phyloP scores from a whole-genome alignment of 1,140 invertebrate species.

The Heliconius hewitsoni region DNA sequence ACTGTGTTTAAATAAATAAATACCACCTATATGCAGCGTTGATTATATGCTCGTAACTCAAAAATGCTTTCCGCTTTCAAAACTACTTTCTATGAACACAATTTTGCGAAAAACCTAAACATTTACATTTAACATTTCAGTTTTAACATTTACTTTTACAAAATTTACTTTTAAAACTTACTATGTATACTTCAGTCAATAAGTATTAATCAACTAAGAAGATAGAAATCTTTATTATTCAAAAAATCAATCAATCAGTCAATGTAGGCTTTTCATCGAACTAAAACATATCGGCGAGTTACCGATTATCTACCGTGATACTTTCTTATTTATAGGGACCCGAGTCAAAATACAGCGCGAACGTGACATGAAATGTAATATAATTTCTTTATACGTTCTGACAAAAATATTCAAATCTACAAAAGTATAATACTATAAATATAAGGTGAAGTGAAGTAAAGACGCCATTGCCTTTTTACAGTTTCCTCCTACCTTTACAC shows the following conservation, averaged over 20 bases:
- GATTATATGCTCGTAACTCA: neutral
- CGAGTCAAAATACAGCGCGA: neutral
- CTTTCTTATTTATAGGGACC: neutral
- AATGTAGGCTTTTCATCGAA: neutral
- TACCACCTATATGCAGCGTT: neutral
- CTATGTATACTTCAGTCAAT: too few relatives aligned
- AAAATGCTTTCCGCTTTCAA: neutral
- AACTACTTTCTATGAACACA: neutral
- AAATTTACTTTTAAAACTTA: too few relatives aligned
- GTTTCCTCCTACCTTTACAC: neutral
- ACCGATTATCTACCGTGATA: neutral
- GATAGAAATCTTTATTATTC: too few relatives aligned
- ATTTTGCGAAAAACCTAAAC: neutral
- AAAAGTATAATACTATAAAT: neutral
- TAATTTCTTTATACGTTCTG: neutral
- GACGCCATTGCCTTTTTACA: neutral
- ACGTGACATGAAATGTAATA: conserved; percentile 3
- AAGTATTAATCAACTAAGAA: too few relatives aligned
- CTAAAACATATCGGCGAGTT: neutral
- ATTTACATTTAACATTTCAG: neutral
- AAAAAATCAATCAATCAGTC: neutral
- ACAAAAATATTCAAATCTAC: neutral
- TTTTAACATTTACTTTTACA: neutral
- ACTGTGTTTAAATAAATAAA: neutral
- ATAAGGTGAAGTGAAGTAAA: neutral